Percentiles rank a stretch among this genome's conserved stretches.
Evolutionary conservation across 2,888 invertebrate species (phyloP).

Genomic region (Eustalomyia histrio): DNA sequence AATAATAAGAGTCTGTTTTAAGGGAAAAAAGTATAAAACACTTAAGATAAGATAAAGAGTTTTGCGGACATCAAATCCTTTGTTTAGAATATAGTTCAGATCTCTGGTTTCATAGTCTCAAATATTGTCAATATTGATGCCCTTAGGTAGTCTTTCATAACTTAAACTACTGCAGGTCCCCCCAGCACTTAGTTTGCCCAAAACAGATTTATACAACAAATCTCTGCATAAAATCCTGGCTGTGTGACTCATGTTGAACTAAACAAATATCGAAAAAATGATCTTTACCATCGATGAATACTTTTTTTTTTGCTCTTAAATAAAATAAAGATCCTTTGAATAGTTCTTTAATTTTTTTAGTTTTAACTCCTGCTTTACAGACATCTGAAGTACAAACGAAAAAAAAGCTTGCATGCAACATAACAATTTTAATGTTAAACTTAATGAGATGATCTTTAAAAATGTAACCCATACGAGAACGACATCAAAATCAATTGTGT

Average conservation of each 20-base stretch:
- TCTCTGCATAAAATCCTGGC: conserved; percentile 46
- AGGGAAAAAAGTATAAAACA: too few relatives aligned
- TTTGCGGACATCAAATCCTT: too few relatives aligned
- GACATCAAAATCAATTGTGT: conserved; percentile 50
- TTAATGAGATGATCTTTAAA: conserved; percentile 66
- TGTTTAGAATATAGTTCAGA: too few relatives aligned
- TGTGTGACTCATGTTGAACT: conserved; percentile 56
- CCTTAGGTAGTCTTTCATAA: too few relatives aligned
- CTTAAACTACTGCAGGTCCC: not conserved
- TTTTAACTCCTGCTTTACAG: conserved; percentile 5
- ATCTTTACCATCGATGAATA: conserved; percentile 63
- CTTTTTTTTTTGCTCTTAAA: conserved; percentile 2
- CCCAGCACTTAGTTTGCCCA: conserved; percentile 5
- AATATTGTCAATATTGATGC: too few relatives aligned
- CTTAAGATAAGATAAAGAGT: too few relatives aligned
- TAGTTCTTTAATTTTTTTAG: conserved; percentile 33
- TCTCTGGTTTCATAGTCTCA: too few relatives aligned
- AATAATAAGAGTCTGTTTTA: too few relatives aligned
- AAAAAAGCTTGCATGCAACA: conserved; percentile 62
- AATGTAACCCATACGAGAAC: conserved; percentile 56
- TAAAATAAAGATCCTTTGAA: conserved; percentile 63
- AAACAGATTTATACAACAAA: conserved; percentile 9
- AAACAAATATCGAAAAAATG: conserved; percentile 50
- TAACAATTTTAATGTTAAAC: conserved; percentile 66
- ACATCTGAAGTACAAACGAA: conserved; percentile 13